Evolutionary conservation across 2,113 vertebrate genomes (phyloP).

Genomic region (Phainopepla nitens): DNA sequence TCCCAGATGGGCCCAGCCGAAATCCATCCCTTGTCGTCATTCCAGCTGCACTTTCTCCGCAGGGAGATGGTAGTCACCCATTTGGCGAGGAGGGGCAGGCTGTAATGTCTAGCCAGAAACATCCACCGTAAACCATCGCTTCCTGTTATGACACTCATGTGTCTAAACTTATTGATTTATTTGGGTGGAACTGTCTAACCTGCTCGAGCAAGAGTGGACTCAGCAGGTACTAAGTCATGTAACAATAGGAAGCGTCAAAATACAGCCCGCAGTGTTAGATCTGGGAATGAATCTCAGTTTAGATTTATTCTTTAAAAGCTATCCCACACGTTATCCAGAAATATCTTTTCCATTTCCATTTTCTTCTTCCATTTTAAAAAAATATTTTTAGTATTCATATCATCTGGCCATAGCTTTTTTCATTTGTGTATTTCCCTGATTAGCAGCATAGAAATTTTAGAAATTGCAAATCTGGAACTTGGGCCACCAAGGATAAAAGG

Average conservation of each 20-base stretch:
- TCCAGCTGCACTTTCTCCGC: conserved; percentile 16
- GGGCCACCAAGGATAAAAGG: background rate
- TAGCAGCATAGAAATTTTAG: background rate
- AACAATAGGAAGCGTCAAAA: background rate
- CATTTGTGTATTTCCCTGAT: background rate
- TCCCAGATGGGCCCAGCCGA: background rate
- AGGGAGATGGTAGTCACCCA: background rate
- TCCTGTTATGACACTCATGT: conserved; percentile 48
- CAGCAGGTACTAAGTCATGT: background rate
- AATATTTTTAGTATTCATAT: background rate
- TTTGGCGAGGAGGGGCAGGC: background rate
- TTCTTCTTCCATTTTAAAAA: background rate
- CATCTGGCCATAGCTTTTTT: background rate
- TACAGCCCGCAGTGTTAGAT: background rate
- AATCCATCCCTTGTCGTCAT: background rate
- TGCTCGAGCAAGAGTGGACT: background rate
- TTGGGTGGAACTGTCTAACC: background rate
- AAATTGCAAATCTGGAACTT: background rate
- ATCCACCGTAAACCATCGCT: conserved; percentile 32
- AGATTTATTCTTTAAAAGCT: background rate
- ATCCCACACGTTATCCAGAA: background rate
- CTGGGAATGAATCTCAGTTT: background rate
- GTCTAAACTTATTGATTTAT: conserved; percentile 50
- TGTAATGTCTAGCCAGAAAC: conserved; percentile 46
- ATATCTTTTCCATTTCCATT: background rate